These are phyloP conservation scores for Solenopsis invicta DNA, from an alignment of 1,140 invertebrate genomes.

Conservation along the genomic window DNA sequence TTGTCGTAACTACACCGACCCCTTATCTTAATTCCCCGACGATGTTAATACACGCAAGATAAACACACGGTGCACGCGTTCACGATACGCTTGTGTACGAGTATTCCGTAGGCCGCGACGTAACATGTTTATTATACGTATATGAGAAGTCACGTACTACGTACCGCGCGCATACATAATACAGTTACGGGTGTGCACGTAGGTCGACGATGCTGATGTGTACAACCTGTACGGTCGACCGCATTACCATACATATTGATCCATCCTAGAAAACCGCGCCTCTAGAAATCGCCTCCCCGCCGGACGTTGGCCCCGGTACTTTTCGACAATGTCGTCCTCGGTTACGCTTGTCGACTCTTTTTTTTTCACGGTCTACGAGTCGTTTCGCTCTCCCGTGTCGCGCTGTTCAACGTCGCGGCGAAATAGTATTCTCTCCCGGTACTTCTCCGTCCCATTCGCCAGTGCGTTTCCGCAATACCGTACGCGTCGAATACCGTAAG, in stretches of 20 bases:
- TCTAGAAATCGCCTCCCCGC: constrained; percentile 10
- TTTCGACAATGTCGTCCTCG: constrained; percentile 40
- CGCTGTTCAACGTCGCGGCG: neutral
- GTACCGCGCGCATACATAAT: constrained; percentile 63
- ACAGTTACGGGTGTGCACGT: constrained; percentile 60
- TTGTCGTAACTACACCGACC: neutral
- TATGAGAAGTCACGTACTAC: constrained; percentile 33
- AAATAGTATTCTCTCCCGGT: neutral
- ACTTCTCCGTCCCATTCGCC: constrained; percentile 1
- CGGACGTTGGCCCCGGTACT: constrained; percentile 10
- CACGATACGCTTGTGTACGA: neutral
- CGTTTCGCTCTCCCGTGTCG: neutral
- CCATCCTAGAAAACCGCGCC: constrained; percentile 40
- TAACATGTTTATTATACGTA: constrained; percentile 55
- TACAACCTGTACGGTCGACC: constrained; percentile 39
- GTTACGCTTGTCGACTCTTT: constrained; percentile 21
- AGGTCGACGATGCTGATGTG: constrained; percentile 42
- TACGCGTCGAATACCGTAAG: neutral
- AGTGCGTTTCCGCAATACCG: neutral
- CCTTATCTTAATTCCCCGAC: constrained; percentile 54
- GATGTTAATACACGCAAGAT: constrained; percentile 21
- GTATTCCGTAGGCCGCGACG: neutral
- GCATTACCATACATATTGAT: constrained; percentile 75
- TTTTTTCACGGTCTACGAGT: constrained; percentile 39
- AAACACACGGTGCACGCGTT: constrained; percentile 9